Percentiles rank a stretch among this genome's conserved stretches.
These are phyloP conservation scores for Chrysochloris asiatica DNA, from an alignment of 2,113 vertebrate genomes.

Conservation along the genomic window DNA sequence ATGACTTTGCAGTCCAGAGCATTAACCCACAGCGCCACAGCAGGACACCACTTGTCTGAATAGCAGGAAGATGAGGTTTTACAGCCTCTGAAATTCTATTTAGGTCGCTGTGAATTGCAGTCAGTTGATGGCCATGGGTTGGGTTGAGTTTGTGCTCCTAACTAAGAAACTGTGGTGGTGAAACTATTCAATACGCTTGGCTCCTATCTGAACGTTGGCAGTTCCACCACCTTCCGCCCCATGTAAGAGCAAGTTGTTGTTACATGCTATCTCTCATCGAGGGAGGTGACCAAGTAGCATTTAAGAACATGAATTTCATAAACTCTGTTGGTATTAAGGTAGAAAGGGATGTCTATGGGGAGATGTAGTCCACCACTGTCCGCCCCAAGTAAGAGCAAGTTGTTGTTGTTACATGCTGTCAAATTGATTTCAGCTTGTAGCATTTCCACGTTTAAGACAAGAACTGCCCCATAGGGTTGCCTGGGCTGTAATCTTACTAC, in stretches of 20 bases:
- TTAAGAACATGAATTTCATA: too few relatives aligned
- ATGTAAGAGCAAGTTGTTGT: too few relatives aligned
- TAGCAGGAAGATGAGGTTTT: too few relatives aligned
- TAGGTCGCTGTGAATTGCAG: background rate
- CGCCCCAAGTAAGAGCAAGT: background rate
- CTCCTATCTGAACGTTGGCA: background rate
- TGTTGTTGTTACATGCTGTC: background rate
- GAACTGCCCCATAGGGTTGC: background rate
- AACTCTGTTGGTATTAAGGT: too few relatives aligned
- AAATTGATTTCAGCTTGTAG: background rate
- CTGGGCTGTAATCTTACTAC: background rate
- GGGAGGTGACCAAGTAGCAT: too few relatives aligned
- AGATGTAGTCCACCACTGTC: too few relatives aligned
- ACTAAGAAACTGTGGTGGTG: background rate
- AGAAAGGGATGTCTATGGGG: too few relatives aligned
- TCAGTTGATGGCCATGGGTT: background rate
- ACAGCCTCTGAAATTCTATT: too few relatives aligned
- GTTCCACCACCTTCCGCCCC: too few relatives aligned
- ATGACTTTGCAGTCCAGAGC: too few relatives aligned
- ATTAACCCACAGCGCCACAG: too few relatives aligned
- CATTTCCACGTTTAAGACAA: background rate
- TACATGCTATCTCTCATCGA: too few relatives aligned
- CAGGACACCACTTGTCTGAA: background rate
- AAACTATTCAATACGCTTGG: background rate
- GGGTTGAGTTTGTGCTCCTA: background rate